Evolutionary conservation across 2,113 vertebrate species (phyloP).

Genomic region (Embiotoca jacksoni): DNA sequence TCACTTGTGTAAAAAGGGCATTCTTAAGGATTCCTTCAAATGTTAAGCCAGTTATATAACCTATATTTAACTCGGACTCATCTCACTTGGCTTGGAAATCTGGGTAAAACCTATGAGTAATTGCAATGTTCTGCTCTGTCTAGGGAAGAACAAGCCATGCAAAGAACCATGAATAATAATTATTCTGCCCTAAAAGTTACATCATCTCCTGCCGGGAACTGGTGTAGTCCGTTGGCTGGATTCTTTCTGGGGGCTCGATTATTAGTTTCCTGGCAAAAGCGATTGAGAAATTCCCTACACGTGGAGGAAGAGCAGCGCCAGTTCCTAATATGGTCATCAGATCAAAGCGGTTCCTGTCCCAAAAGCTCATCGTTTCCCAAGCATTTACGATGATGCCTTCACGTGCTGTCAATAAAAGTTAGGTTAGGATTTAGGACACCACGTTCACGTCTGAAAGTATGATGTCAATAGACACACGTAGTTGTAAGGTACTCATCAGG

Average conservation of each 20-base stretch:
- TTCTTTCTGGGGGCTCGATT: neutral
- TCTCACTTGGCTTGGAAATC: no score
- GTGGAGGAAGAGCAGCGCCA: fast-evolving
- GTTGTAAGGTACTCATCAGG: no score
- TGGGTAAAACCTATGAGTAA: no score
- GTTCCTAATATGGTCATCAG: slow-evolving; percentile 44
- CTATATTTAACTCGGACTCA: no score
- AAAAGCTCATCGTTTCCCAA: neutral
- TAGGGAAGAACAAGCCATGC: neutral
- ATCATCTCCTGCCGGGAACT: slow-evolving; percentile 18
- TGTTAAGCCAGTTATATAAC: no score
- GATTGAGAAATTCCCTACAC: slow-evolving; percentile 35
- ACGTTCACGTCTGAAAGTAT: no score
- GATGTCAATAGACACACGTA: no score
- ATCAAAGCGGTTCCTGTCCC: neutral
- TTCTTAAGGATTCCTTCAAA: no score
- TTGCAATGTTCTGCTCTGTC: no score
- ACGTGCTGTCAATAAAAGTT: fast-evolving
- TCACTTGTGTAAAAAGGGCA: no score
- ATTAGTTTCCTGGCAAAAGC: slow-evolving; percentile 21
- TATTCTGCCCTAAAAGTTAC: neutral
- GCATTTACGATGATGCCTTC: neutral
- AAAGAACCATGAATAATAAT: neutral
- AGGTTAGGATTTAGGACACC: no score
- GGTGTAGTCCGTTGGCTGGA: neutral